Conservation (phyloP, 2,888 invertebrate genomes). For the Limnephilus auricula region DNA sequence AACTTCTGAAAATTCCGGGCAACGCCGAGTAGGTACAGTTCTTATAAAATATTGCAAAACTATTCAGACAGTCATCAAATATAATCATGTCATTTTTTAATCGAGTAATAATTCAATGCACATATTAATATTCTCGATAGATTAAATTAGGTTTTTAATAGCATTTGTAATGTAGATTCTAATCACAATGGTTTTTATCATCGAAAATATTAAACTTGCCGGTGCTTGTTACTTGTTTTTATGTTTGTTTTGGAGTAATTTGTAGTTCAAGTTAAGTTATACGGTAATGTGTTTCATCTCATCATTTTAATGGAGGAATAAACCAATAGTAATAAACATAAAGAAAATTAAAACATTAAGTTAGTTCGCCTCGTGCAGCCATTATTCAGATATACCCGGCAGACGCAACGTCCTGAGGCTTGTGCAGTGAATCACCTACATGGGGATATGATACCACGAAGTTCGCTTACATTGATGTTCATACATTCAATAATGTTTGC, state of each 20-base stretch:
- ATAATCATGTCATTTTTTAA: too few species aligned
- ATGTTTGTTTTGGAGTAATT: background rate
- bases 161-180: background rate
- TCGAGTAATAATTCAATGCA: too few species aligned
- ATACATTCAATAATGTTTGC: too few species aligned
- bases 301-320: background rate
- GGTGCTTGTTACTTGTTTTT: background rate
- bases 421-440: constrained; percentile 31
- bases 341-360: constrained; percentile 25
- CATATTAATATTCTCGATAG: too few species aligned
- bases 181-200: background rate
- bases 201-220: background rate
- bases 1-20: too few species aligned
- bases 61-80: too few species aligned
- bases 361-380: constrained; percentile 1
- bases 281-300: background rate
- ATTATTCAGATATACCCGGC: constrained; percentile 20
- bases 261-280: background rate
- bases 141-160: too few species aligned
- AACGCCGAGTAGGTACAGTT: too few species aligned
- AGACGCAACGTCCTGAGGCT: background rate
- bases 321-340: constrained; percentile 22
- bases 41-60: too few species aligned
- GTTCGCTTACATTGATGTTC: background rate
- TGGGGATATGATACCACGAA: background rate